Evolutionary conservation across 2,113 vertebrate species (phyloP).

Genomic region (Semnornis frantzii): DNA sequence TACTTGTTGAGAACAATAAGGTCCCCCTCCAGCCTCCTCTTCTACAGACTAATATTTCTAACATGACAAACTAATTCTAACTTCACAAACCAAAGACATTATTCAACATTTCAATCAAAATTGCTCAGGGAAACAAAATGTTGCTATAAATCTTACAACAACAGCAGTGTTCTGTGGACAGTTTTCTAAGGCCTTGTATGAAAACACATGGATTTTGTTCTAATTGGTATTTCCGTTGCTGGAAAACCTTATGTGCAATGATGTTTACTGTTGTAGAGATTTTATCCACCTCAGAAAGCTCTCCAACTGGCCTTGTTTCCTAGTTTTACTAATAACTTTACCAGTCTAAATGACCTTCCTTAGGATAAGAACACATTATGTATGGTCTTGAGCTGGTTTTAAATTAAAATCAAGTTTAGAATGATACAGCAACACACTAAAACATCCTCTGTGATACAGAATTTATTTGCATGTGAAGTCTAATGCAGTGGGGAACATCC

Average conservation of each 20-base stretch:
- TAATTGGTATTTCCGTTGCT: background rate
- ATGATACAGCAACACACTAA: background rate
- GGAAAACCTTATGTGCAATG: background rate
- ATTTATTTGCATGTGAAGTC: background rate
- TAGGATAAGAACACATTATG: background rate
- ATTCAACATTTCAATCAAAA: background rate
- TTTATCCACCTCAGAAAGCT: background rate
- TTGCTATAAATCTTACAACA: background rate
- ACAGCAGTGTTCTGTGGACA: background rate
- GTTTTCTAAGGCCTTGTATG: background rate
- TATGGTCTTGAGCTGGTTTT: background rate
- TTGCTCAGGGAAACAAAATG: too few relatives aligned
- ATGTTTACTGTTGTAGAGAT: background rate
- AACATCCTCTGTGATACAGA: background rate
- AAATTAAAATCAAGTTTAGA: background rate
- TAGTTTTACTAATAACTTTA: background rate
- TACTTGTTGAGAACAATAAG: too few relatives aligned
- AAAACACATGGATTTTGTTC: background rate
- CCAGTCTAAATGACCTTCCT: background rate
- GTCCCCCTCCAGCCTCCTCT: too few relatives aligned
- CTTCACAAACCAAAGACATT: background rate
- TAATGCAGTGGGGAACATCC: background rate
- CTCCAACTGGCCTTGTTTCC: background rate
- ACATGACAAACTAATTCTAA: background rate
- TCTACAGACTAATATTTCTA: background rate